Conservation (phyloP, 2,888 invertebrate genomes). For the Netelia virgata region DNA sequence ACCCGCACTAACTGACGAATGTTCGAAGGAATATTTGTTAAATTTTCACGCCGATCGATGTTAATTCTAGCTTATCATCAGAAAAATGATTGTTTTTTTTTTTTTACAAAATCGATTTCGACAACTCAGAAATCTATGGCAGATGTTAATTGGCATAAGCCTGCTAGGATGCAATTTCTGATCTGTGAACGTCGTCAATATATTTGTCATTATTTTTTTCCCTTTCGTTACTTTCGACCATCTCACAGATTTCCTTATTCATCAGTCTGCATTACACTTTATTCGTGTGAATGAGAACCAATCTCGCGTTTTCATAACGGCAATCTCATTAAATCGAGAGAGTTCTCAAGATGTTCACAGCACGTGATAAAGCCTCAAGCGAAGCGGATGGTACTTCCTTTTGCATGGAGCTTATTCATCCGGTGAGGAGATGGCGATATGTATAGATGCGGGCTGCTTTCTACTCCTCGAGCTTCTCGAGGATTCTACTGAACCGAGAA, state of each 20-base stretch:
- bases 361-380: not conserved
- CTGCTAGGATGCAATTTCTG: not conserved
- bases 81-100: too few species aligned
- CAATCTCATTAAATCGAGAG: conserved; percentile 24
- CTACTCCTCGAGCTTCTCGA: conserved; percentile 16
- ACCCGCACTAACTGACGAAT: too few species aligned
- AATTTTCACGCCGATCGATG: too few species aligned
- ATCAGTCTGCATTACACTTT: not conserved
- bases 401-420: conserved; percentile 16
- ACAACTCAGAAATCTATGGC: too few species aligned
- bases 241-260: not conserved
- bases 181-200: not conserved
- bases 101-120: too few species aligned
- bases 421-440: not conserved
- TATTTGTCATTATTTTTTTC: not conserved
- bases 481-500: conserved; percentile 23
- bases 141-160: not conserved
- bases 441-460: conserved; percentile 1
- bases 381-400: not conserved
- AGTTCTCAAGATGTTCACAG: not conserved
- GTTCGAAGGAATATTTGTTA: too few species aligned
- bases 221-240: not conserved
- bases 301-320: conserved; percentile 1
- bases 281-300: not conserved
- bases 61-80: too few species aligned